Percentiles rank a stretch among this genome's conserved stretches.
Conservation (phyloP, 2,888 invertebrate species). For the Gastrophysa polygoni region DNA sequence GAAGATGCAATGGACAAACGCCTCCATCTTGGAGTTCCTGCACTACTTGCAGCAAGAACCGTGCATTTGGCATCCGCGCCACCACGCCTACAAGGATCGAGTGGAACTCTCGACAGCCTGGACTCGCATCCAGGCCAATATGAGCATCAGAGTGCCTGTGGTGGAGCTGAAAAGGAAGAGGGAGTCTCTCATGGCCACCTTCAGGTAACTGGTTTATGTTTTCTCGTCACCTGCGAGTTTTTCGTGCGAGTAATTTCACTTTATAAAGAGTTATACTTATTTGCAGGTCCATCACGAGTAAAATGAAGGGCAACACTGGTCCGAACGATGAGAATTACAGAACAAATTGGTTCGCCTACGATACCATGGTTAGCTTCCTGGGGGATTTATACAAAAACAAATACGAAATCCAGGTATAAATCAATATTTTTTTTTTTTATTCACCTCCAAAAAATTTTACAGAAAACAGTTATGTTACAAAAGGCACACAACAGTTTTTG, state of each 20-base stretch:
- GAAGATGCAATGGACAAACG: constrained; percentile 12
- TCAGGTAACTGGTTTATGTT: not conserved
- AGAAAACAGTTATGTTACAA: too few species aligned
- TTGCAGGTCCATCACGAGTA: not conserved
- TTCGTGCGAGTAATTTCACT: too few species aligned
- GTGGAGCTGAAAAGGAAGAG: constrained; percentile 3
- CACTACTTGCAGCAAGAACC: constrained; percentile 5
- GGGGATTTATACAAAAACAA: not conserved
- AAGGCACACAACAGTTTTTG: too few species aligned
- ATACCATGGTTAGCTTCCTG: not conserved
- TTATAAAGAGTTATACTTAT: not conserved
- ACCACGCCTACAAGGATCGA: not conserved
- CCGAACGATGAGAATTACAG: not conserved
- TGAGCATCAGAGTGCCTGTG: not conserved
- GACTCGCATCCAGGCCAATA: constrained; percentile 7
- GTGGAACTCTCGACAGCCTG: not conserved
- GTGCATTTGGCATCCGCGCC: constrained; percentile 7
- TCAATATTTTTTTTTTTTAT: too few species aligned
- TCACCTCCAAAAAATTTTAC: too few species aligned
- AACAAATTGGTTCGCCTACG: not conserved
- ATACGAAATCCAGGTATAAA: not conserved
- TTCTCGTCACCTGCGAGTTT: too few species aligned
- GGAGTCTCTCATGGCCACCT: constrained; percentile 6
- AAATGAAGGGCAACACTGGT: not conserved
- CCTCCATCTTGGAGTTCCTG: constrained; percentile 7